A percentile compares a stretch with the other conserved stretches of the same genome.
These are phyloP conservation scores for Danionella cerebrum DNA, from an alignment of 2,113 vertebrate genomes.

Conservation along the genomic window DNA sequence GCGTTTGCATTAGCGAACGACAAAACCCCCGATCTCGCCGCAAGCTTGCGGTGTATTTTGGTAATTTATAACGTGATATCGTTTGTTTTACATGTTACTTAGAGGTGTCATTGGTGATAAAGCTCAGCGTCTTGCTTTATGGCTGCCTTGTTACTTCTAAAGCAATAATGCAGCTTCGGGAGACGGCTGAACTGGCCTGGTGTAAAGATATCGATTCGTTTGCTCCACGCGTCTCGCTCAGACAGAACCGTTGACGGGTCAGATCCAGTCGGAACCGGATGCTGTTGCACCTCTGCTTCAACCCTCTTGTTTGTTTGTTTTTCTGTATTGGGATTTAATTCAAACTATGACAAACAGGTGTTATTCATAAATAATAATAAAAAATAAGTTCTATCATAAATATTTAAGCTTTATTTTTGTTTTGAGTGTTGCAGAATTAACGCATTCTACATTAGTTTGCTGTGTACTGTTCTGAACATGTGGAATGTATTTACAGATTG, in stretches of 20 bases:
- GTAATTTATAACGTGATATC: not conserved
- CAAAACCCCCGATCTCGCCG: not conserved
- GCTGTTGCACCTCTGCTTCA: not conserved
- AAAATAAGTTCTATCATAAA: too few relatives aligned
- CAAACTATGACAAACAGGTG: not conserved
- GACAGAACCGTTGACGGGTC: slow-evolving; percentile 34
- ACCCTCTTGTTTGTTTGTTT: not conserved
- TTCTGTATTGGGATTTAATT: not conserved
- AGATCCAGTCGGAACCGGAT: slow-evolving; percentile 52
- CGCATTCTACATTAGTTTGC: too few relatives aligned
- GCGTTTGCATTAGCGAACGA: not conserved
- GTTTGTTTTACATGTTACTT: not conserved
- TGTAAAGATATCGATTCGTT: not conserved
- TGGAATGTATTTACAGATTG: too few relatives aligned
- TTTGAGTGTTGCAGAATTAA: too few relatives aligned
- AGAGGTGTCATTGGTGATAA: not conserved
- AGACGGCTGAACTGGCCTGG: not conserved
- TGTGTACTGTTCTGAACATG: too few relatives aligned
- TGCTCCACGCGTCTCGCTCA: not conserved
- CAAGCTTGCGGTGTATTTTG: not conserved
- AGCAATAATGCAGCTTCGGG: not conserved
- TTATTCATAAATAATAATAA: too few relatives aligned
- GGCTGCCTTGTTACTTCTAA: not conserved
- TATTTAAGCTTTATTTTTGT: not conserved
- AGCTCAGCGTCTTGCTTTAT: not conserved